Evolutionary conservation across 1,140 invertebrate species (phyloP).

Genomic region (silkworm (Bombyx mori)): ASM3026992v2 NC_085110.1:7318501-7319000

Average conservation of each 20-base stretch:
- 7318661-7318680: background rate
- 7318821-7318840: background rate
- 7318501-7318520: too few species aligned
- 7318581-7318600: too few species aligned
- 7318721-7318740: background rate
- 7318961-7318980: slow-evolving; percentile 83
- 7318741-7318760: background rate
- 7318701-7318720: background rate
- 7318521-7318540: too few species aligned
- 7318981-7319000: slow-evolving; percentile 86
- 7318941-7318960: slow-evolving; percentile 78
- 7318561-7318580: too few species aligned
- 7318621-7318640: too few species aligned
- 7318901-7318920: slow-evolving; percentile 8
- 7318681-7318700: slow-evolving; percentile 2
- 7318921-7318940: slow-evolving; percentile 7
- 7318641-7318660: background rate
- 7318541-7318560: too few species aligned
- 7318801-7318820: background rate
- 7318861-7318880: too few species aligned
- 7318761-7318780: background rate
- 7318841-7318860: background rate
- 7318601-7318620: too few species aligned
- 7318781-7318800: slow-evolving; percentile 1
- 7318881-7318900: background rate